phyloP scores from a whole-genome alignment of 1,140 invertebrate genomes.

The Drosophila obscura region DNA sequence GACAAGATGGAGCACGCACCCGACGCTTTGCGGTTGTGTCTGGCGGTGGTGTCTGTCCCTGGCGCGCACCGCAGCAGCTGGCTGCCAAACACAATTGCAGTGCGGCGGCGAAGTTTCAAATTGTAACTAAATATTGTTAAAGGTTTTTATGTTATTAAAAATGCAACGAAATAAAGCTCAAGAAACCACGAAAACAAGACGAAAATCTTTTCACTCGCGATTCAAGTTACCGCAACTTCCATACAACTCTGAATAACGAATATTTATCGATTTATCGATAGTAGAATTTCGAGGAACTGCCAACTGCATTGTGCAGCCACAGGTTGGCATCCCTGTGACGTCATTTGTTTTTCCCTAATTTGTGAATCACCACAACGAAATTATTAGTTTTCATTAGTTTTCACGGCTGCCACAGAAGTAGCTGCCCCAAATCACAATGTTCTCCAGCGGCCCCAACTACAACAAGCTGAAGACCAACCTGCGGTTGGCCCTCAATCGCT shows the following conservation, averaged over 20 bases:
- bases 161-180: slow-evolving; percentile 63
- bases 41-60: slow-evolving; percentile 34
- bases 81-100: slow-evolving; percentile 68
- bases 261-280: no score
- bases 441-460: slow-evolving; percentile 94
- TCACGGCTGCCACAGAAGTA: slow-evolving; percentile 4
- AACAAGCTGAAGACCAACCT: slow-evolving; percentile 98
- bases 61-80: slow-evolving; percentile 1
- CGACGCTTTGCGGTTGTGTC: slow-evolving; percentile 64
- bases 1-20: background rate
- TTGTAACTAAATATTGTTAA: slow-evolving; percentile 69
- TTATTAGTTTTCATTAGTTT: slow-evolving; percentile 34
- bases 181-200: slow-evolving; percentile 4
- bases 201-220: background rate
- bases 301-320: background rate
- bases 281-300: background rate
- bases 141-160: slow-evolving; percentile 69
- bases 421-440: slow-evolving; percentile 86
- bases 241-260: no score
- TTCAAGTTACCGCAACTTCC: background rate
- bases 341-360: slow-evolving; percentile 63
- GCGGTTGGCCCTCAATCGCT: slow-evolving; percentile 94
- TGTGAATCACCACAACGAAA: slow-evolving; percentile 58
- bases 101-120: slow-evolving; percentile 45
- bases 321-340: slow-evolving; percentile 38